A percentile compares a stretch with the other conserved stretches of the same genome.
Evolutionary conservation across 2,888 invertebrate genomes (phyloP).

Genomic region (Caenorhabditis parvicauda): DNA sequence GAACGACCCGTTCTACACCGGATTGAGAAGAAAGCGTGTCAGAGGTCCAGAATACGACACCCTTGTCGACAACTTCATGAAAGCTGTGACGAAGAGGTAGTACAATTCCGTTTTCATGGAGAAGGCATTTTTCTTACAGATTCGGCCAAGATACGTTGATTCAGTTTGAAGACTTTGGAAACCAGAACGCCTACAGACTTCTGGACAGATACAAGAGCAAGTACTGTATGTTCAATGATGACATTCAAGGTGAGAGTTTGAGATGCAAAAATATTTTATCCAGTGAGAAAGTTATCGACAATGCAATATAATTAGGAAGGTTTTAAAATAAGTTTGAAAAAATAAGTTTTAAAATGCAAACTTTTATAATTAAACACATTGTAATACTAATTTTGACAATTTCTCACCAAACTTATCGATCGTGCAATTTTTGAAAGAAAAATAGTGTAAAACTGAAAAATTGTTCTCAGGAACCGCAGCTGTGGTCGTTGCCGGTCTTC

Average conservation of each 20-base stretch:
- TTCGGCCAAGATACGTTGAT: slow-evolving; percentile 68
- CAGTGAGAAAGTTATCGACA: not conserved
- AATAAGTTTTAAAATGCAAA: no score
- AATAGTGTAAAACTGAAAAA: not conserved
- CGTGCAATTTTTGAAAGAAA: not conserved
- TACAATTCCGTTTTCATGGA: not conserved
- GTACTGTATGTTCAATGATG: slow-evolving; percentile 97
- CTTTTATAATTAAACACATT: no score
- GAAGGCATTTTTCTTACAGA: slow-evolving; percentile 61
- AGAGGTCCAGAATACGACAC: slow-evolving; percentile 84
- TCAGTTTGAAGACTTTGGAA: slow-evolving; percentile 97
- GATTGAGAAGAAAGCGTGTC: slow-evolving; percentile 80
- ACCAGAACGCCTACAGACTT: slow-evolving; percentile 90
- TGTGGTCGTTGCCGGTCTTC: slow-evolving; percentile 88
- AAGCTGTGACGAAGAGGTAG: slow-evolving; percentile 37
- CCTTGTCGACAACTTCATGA: slow-evolving; percentile 95
- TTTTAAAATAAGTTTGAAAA: no score
- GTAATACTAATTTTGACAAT: not conserved
- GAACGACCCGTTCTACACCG: slow-evolving; percentile 92
- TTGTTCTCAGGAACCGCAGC: slow-evolving; percentile 73
- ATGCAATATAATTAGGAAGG: no score
- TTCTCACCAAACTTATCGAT: not conserved
- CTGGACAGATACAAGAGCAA: slow-evolving; percentile 82
- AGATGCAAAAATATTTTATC: not conserved
- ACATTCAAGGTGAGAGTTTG: slow-evolving; percentile 78